Base-by-base conservation (phyloP, 2,113 vertebrate species). In the Vulpes ferrilata region DNA sequence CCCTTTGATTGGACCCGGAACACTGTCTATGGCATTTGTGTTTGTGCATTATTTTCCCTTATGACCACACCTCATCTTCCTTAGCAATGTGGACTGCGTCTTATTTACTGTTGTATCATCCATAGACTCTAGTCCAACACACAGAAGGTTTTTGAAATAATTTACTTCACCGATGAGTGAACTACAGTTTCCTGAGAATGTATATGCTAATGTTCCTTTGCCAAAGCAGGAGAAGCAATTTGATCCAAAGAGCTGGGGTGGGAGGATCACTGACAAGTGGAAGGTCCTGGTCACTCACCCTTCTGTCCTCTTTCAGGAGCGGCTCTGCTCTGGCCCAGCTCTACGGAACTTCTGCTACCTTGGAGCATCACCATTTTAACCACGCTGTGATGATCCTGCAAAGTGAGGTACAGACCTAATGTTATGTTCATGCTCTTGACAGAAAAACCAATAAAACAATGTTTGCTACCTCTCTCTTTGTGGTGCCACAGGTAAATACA, bases 301-400 rank as follows among this genome's bases (percentile, higher is more conserved):
- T 38, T 96, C 1, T 96, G 82, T 98, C 96, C 82, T 97, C 65
- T 98, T 98, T 78, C 98, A 99, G 99, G 99, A 99, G 99, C 2
- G 99, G 99, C 96, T 99, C 99, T 81, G 99, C 99, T 69, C 99
- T 99, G 67, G 99, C 99, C 98, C 99, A 99, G 78, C 99, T 99
- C 97, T 99, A 99, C 0, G 99, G 99, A 97, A 99, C 99, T 80
- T 99, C 99, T 32, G 99, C 99, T 95, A 99, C 99, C 6, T 98
- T 99, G 98, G 99, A 99, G 97, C 99, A 99, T 94, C 99, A 99
- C 98, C 99, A 99, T 97, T 99, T 99, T 98, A 99, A 99, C 99
- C 99, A 99, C 0, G 99, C 99, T 27, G 99, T 99, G 98, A 99
- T 99, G 99, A 99, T 99, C 99, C 99, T 99, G 98, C 99, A 99